Evolutionary conservation across 2,113 vertebrate genomes (phyloP).

Genomic region (Arothron firmamentum): DNA sequence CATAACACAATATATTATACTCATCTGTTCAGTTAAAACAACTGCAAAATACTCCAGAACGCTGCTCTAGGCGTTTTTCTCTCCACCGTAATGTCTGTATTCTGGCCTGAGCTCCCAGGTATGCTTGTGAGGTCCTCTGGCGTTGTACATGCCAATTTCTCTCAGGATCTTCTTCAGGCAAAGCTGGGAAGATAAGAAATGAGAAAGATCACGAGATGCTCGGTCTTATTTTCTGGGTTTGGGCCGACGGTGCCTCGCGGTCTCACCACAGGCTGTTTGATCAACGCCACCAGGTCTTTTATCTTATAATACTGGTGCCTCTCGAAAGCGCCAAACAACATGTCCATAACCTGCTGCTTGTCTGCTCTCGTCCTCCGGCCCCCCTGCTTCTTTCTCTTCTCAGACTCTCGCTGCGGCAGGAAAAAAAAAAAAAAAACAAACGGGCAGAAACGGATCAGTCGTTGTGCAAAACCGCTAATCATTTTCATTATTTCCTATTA

Average conservation of each 20-base stretch:
- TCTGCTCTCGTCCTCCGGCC: constrained; percentile 91
- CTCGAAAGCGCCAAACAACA: constrained; percentile 97
- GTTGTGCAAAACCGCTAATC: not conserved
- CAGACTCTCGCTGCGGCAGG: constrained; percentile 84
- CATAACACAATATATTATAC: too few species aligned
- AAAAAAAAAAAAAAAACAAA: not conserved
- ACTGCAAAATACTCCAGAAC: too few species aligned
- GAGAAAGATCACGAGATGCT: not conserved
- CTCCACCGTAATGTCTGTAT: constrained; percentile 92
- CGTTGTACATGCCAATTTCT: constrained; percentile 94
- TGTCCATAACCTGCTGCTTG: constrained; percentile 92
- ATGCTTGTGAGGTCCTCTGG: constrained; percentile 97
- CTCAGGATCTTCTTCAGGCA: constrained; percentile 96
- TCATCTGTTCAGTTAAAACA: too few species aligned
- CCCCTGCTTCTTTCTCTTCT: constrained; percentile 93
- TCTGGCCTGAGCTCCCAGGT: constrained; percentile 98
- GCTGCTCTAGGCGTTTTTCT: constrained; percentile 63
- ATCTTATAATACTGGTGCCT: constrained; percentile 98
- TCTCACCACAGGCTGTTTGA: constrained; percentile 95
- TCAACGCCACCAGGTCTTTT: constrained; percentile 96
- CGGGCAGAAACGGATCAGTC: not conserved
- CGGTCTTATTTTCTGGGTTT: too few species aligned
- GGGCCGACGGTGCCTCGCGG: not conserved
- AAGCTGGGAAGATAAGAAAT: constrained; percentile 65
- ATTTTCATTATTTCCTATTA: too few species aligned